Base-by-base conservation (phyloP, 2,797 vertebrate genomes). In the Acanthornis magna region DNA sequence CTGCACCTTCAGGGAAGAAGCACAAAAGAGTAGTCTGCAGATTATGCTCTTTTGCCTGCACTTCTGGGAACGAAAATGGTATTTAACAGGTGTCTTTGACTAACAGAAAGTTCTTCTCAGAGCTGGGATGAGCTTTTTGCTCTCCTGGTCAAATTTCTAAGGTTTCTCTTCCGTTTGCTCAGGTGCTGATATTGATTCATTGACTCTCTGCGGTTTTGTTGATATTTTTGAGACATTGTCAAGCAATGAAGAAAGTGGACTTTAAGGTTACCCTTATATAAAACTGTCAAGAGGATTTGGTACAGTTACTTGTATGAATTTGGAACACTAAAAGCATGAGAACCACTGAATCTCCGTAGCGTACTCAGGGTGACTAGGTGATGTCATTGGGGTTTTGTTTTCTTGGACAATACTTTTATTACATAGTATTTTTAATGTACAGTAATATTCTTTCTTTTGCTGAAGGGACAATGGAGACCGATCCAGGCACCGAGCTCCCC, bases 401-500 rank as follows among this genome's bases (percentile, higher is more conserved):
- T 22, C 32, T 93, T 50, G 32, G 57, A 66, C 43, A 50, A 91
- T 42, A 47, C 50, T 91, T 72, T 34, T 50, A 53, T 51, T 77
- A 78, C 6, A 5, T 13, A 72, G n/a, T 91, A 47, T 89, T 79
- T 95, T 75, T 97, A 82, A 95, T 45, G 7, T 86, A 36, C 50
- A 74, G 2, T 73, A 60, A 40, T 54, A 25, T 43, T 66, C 36
- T 72, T 93, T 85, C 77, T 82, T 96, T 91, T 95, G 48, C 65
- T 96, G 94, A 96, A 99, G 99, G 97, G 99, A 99, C 88, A 99
- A 98, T 40, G 98, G 99, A 90, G 99, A 99, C 94, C 89, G 99
- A 95, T 98, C 99, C 17, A 98, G 99, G 81, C 99, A 99, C 98
- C 96, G 99, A 98, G 99, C 99, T 61, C 98, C 99, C 16, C 98